Percentiles rank a stretch among this genome's conserved stretches.
Conservation (phyloP, 1,140 invertebrate species). For the Paraescarpia echinospica region DNA sequence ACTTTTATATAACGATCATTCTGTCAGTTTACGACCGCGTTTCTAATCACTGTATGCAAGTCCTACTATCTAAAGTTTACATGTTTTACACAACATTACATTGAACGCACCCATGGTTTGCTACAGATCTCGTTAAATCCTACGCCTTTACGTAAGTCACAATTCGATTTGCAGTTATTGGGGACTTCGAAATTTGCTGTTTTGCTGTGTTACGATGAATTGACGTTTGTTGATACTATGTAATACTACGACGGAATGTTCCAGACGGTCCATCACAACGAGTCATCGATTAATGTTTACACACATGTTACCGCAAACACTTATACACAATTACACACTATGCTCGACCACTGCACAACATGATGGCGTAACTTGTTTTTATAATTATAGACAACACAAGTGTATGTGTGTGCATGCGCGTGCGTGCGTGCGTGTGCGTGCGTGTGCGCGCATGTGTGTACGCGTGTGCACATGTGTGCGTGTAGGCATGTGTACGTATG, state of each 20-base stretch:
- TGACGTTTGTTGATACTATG: not conserved
- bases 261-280: not conserved
- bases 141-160: not conserved
- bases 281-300: not conserved
- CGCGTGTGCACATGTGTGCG: no score
- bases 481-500: not conserved
- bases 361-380: no score
- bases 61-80: not conserved
- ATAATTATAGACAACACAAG: not conserved
- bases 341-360: no score
- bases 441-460: no score
- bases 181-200: not conserved
- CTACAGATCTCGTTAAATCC: not conserved
- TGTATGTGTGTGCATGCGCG: no score
- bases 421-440: no score
- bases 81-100: not conserved
- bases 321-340: no score
- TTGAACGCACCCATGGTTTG: not conserved
- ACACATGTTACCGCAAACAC: not conserved
- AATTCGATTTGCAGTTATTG: not conserved
- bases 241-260: not conserved
- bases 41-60: not conserved
- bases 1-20: no score
- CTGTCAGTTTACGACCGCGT: not conserved
- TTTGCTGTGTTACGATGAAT: not conserved